Percentiles rank a stretch among this genome's conserved stretches.
phyloP scores from a whole-genome alignment of 2,113 vertebrate genomes.

The Neodon shergylaensis region DNA sequence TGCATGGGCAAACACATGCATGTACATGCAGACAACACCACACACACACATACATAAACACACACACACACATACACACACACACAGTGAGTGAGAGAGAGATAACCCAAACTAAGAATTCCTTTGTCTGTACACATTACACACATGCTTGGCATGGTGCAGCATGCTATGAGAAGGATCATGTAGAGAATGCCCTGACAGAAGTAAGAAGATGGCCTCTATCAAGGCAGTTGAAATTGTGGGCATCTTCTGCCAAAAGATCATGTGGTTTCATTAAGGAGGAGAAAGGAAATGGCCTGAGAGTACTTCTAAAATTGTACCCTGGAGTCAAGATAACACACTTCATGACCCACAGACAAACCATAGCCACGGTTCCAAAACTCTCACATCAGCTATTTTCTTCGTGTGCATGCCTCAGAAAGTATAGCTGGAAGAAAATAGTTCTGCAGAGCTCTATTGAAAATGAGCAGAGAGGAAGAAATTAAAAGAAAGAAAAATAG shows the following conservation, averaged over 20 bases:
- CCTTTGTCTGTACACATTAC: not conserved
- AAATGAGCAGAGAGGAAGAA: not conserved
- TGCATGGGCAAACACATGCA: not conserved
- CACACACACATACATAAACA: not conserved
- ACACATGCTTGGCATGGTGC: not conserved
- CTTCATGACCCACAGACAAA: not conserved
- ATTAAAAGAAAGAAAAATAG: not conserved
- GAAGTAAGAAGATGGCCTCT: not conserved
- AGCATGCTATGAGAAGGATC: not conserved
- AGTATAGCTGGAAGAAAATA: slow-evolving; percentile 15
- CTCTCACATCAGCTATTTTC: not conserved
- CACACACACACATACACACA: too few species aligned
- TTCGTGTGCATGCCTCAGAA: not conserved
- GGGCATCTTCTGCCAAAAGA: not conserved
- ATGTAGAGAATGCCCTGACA: not conserved
- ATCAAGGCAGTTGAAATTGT: not conserved
- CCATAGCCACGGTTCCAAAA: not conserved
- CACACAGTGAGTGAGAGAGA: not conserved
- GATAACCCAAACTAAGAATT: not conserved
- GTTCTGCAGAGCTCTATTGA: not conserved
- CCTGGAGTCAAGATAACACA: not conserved
- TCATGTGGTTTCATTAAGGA: not conserved
- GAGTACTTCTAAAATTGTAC: not conserved
- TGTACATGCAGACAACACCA: not conserved
- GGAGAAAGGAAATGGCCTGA: not conserved